phyloP scores from a whole-genome alignment of 2,797 vertebrate genomes.

The Malurus splendens region DNA sequence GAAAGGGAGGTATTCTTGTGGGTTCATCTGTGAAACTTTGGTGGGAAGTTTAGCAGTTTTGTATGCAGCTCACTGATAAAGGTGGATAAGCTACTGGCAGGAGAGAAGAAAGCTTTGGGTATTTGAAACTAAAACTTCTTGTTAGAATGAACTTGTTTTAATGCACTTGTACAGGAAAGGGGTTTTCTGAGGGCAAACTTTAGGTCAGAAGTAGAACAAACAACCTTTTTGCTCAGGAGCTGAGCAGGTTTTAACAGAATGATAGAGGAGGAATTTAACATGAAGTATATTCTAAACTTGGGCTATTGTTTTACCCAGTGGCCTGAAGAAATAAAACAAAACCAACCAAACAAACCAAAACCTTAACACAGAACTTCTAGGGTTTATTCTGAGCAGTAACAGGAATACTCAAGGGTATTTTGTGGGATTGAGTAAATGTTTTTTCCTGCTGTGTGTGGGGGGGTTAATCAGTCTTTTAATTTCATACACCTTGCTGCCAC shows the following conservation, averaged over 20 bases:
- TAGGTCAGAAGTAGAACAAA: neutral
- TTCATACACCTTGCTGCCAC: neutral
- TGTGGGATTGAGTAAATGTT: neutral
- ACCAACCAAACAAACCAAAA: neutral
- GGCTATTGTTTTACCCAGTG: neutral
- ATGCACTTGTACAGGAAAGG: neutral
- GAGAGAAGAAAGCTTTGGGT: neutral
- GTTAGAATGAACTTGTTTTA: neutral
- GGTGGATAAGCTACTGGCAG: neutral
- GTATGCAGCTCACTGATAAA: neutral
- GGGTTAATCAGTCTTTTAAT: neutral
- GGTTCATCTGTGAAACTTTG: neutral
- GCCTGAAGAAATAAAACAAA: neutral
- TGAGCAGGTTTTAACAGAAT: neutral
- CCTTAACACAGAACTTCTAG: neutral
- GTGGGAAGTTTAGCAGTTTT: neutral
- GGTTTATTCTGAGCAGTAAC: neutral
- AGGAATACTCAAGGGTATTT: neutral
- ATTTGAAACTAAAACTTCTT: neutral
- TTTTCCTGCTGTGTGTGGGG: neutral
- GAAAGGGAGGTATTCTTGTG: neutral
- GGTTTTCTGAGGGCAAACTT: neutral
- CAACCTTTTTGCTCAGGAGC: neutral
- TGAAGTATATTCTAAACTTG: neutral
- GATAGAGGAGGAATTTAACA: neutral